Percentiles rank a stretch among this genome's conserved stretches.
These are phyloP conservation scores for Trinorchestia longiramus DNA, from an alignment of 1,140 invertebrate species.

Conservation along the genomic window DNA sequence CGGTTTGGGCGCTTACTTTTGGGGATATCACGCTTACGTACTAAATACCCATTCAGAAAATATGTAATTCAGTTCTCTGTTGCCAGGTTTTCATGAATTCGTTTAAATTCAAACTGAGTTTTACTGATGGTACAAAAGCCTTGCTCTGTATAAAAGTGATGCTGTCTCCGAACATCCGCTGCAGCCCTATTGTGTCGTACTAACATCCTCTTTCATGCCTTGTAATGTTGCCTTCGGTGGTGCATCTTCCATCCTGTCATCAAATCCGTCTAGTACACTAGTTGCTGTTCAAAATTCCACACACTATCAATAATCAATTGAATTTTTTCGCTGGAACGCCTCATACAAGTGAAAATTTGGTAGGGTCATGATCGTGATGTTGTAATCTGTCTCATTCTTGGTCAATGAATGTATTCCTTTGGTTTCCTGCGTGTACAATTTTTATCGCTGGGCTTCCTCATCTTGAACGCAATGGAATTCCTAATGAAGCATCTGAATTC, in stretches of 20 bases:
- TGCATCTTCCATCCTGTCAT: not conserved
- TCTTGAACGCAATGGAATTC: not conserved
- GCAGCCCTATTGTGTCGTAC: not conserved
- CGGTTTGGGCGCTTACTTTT: too few species aligned
- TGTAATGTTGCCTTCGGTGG: not conserved
- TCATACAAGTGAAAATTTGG: not conserved
- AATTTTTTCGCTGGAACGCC: not conserved
- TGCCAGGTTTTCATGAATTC: not conserved
- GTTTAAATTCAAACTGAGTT: not conserved
- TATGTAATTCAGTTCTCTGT: not conserved
- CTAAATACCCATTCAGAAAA: not conserved
- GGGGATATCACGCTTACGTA: not conserved
- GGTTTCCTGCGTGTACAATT: not conserved
- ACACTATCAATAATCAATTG: not conserved
- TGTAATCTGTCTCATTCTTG: not conserved
- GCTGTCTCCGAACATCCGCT: not conserved
- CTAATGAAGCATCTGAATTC: not conserved
- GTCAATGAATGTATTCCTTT: not conserved
- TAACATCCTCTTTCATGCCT: not conserved
- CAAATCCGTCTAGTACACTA: not conserved
- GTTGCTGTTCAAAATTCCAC: not conserved
- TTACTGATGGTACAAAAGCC: not conserved
- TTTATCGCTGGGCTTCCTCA: not conserved
- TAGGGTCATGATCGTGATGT: not conserved
- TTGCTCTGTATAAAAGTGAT: not conserved